These are phyloP conservation scores for Porites lutea DNA, from an alignment of 64 coral and sea anemone species.

Conservation along the genomic window DNA sequence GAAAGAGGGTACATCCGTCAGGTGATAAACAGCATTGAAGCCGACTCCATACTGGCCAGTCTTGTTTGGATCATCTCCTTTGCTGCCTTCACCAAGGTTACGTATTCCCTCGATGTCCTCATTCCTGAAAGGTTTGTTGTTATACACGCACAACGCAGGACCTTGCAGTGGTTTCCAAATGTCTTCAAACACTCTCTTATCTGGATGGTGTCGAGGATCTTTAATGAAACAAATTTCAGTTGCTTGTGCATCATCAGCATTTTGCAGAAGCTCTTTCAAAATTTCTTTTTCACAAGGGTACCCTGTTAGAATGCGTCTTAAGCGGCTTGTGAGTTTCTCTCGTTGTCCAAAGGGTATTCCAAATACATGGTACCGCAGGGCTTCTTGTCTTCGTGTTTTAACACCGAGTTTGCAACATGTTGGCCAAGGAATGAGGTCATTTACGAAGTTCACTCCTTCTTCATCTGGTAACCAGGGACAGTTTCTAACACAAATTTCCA, in stretches of 20 bases:
- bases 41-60: conserved; percentile 93
- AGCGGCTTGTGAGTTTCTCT: conserved; percentile 84
- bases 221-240: conserved; percentile 91
- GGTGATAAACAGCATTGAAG: conserved; percentile 93
- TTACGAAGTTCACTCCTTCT: conserved; percentile 45
- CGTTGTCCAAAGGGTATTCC: conserved; percentile 83
- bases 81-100: conserved; percentile 85
- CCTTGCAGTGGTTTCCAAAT: conserved; percentile 86
- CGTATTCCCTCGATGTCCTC: conserved; percentile 81
- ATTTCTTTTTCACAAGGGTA: conserved; percentile 89
- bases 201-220: conserved; percentile 66
- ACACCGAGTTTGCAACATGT: conserved; percentile 24
- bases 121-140: conserved; percentile 80
- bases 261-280: conserved; percentile 95
- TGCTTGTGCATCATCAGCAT: conserved; percentile 95
- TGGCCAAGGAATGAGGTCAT: conserved; percentile 39
- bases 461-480: conserved; percentile 78
- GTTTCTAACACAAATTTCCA: conserved; percentile 67
- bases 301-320: conserved; percentile 73
- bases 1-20: conserved; percentile 88
- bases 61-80: conserved; percentile 89
- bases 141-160: conserved; percentile 89
- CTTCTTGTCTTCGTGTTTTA: conserved; percentile 73
- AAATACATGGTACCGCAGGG: conserved; percentile 7
- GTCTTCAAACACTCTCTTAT: conserved; percentile 70